Evolutionary conservation across 2,113 vertebrate species (phyloP).

Genomic region (Sclerurus mexicanus): DNA sequence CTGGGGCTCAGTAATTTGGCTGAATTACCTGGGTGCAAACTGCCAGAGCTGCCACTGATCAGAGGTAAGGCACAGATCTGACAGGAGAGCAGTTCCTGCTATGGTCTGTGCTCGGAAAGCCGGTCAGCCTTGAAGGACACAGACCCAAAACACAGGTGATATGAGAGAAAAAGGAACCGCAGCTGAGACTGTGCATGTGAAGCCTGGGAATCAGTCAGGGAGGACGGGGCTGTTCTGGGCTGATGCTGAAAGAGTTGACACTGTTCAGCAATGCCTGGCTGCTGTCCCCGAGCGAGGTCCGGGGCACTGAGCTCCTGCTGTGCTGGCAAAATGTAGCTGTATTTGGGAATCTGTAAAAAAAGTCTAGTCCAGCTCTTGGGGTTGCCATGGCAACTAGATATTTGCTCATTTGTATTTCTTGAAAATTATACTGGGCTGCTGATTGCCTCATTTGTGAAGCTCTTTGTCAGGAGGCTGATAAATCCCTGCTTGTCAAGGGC

Average conservation of each 20-base stretch:
- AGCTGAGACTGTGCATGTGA: rapidly evolving
- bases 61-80: not conserved
- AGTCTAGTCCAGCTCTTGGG: not conserved
- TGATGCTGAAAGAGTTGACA: not conserved
- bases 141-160: rapidly evolving
- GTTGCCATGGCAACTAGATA: conserved; percentile 36
- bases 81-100: rapidly evolving
- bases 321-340: not conserved
- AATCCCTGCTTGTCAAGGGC: not conserved
- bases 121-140: not conserved
- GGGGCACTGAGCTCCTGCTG: rapidly evolving
- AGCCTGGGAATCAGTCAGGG: rapidly evolving
- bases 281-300: not conserved
- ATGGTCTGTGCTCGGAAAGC: rapidly evolving
- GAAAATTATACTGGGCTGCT: conserved; percentile 10
- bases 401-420: conserved; percentile 47
- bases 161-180: not conserved
- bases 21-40: not conserved
- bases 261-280: not conserved
- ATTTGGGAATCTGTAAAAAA: not conserved
- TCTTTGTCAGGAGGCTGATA: not conserved
- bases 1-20: not conserved
- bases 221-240: not conserved
- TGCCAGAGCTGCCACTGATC: not conserved
- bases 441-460: conserved; percentile 29